Evolutionary conservation across 2,888 invertebrate genomes (phyloP).

Genomic region (Plagodis pulveraria): DNA sequence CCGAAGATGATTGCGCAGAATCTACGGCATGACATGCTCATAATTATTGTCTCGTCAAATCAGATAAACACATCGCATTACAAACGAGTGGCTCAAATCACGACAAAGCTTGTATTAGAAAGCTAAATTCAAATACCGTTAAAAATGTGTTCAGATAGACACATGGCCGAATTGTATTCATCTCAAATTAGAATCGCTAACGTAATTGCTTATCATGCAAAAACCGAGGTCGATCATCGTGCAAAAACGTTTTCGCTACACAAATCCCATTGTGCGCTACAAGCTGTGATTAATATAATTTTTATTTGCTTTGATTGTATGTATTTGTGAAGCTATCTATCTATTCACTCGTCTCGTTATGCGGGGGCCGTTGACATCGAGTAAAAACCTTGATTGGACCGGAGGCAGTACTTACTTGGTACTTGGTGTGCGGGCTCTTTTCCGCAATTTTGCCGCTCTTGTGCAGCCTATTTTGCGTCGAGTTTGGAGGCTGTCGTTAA

Average conservation of each 20-base stretch:
- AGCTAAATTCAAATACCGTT: constrained; percentile 66
- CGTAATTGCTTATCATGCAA: constrained; percentile 75
- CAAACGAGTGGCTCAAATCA: constrained; percentile 45
- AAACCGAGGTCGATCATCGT: constrained; percentile 49
- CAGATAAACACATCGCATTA: constrained; percentile 61
- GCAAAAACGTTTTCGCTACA: constrained; percentile 59
- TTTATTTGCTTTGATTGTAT: constrained; percentile 73
- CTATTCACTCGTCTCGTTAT: constrained; percentile 48
- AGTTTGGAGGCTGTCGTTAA: too few species aligned
- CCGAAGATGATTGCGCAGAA: constrained; percentile 58
- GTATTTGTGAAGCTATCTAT: constrained; percentile 36
- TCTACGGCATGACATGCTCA: constrained; percentile 59
- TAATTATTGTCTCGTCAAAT: constrained; percentile 68
- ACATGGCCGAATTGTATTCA: constrained; percentile 61
- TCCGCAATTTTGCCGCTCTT: too few species aligned
- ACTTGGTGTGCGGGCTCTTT: too few species aligned
- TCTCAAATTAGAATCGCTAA: constrained; percentile 66
- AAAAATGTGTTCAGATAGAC: constrained; percentile 60
- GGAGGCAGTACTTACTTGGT: constrained; percentile 59
- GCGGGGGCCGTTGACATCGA: constrained; percentile 66
- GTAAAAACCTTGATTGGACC: constrained; percentile 60
- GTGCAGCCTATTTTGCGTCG: too few species aligned
- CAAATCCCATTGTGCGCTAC: constrained; percentile 53
- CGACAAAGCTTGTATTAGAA: constrained; percentile 73
- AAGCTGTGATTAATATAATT: constrained; percentile 69